These are phyloP conservation scores for Podilymbus podiceps DNA, from an alignment of 2,113 vertebrate species.

Conservation along the genomic window DNA sequence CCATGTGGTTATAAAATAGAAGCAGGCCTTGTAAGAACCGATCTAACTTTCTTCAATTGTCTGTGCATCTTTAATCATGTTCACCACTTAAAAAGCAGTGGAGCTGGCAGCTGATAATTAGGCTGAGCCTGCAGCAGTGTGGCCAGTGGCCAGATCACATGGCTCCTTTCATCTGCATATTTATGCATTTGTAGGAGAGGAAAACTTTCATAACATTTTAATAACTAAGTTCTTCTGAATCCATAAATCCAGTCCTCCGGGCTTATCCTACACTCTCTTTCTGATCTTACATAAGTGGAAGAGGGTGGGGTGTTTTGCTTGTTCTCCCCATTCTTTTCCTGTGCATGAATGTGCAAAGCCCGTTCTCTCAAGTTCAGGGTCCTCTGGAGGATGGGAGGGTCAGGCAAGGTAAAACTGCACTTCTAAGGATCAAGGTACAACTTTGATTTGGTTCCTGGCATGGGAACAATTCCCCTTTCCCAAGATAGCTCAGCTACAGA, in stretches of 20 bases:
- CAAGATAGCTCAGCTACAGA: slow-evolving; percentile 13
- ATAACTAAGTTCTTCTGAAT: slow-evolving; percentile 58
- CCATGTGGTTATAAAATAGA: slow-evolving; percentile 57
- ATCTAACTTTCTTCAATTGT: slow-evolving; percentile 49
- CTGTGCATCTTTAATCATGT: slow-evolving; percentile 63
- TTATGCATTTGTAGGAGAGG: slow-evolving; percentile 61
- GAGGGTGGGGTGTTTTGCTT: slow-evolving; percentile 43
- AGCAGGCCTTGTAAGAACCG: slow-evolving; percentile 46
- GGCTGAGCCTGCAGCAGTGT: slow-evolving; percentile 58
- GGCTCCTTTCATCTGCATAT: slow-evolving; percentile 68
- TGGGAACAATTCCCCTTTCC: slow-evolving; percentile 18
- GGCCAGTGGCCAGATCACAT: slow-evolving; percentile 59
- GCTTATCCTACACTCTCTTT: slow-evolving; percentile 58
- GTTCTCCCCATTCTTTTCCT: slow-evolving; percentile 19
- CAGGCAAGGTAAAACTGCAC: slow-evolving; percentile 41
- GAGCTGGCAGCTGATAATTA: slow-evolving; percentile 68
- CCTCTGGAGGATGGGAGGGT: not conserved
- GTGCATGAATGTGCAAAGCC: slow-evolving; percentile 11
- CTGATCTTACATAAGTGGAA: slow-evolving; percentile 55
- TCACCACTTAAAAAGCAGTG: slow-evolving; percentile 61
- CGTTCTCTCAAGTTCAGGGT: not conserved
- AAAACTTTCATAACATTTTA: slow-evolving; percentile 69
- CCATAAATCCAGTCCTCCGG: slow-evolving; percentile 59
- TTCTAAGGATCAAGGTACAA: not conserved
- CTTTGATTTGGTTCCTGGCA: slow-evolving; percentile 55